Percentiles rank a stretch among this genome's conserved stretches.
Evolutionary conservation across 2,888 invertebrate genomes (phyloP).

Genomic region (Zygogramma bicolorata): DNA sequence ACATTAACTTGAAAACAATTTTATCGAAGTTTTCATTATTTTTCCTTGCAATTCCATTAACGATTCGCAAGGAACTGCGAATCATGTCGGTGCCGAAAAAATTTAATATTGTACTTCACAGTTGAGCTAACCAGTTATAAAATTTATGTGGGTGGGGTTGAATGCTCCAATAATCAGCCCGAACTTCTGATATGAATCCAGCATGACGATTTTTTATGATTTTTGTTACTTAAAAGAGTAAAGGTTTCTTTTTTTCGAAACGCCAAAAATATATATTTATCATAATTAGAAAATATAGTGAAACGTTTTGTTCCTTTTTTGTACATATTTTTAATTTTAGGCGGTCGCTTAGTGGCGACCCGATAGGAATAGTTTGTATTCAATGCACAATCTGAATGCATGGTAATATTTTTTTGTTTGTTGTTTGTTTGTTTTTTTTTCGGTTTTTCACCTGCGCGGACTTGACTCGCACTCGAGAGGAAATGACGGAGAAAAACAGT

Average conservation of each 20-base stretch:
- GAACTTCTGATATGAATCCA: conserved; percentile 38
- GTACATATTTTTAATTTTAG: conserved; percentile 62
- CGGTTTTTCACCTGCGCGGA: conserved; percentile 40
- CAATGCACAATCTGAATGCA: conserved; percentile 46
- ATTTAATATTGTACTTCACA: conserved; percentile 32
- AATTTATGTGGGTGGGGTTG: conserved; percentile 38
- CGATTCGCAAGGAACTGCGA: conserved; percentile 14
- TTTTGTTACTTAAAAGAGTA: conserved; percentile 66
- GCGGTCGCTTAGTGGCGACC: conserved; percentile 43
- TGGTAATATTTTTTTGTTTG: conserved; percentile 54
- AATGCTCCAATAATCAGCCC: conserved; percentile 37
- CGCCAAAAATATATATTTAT: conserved; percentile 67
- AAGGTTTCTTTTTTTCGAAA: conserved; percentile 66
- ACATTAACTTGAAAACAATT: not conserved
- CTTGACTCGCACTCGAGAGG: not conserved
- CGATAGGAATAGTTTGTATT: conserved; percentile 48
- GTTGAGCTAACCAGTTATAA: conserved; percentile 35
- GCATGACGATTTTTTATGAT: conserved; percentile 60
- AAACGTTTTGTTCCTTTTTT: conserved; percentile 67
- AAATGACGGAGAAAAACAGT: not conserved
- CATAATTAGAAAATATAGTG: conserved; percentile 61
- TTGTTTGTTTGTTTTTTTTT: conserved; percentile 60
- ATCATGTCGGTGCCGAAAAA: conserved; percentile 19
- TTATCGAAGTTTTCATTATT: conserved; percentile 21
- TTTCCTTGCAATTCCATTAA: conserved; percentile 13